A percentile compares a stretch with the other conserved stretches of the same genome.
These are phyloP conservation scores for Clunio marinus DNA, from an alignment of 2,888 invertebrate genomes.

Conservation along the genomic window DNA sequence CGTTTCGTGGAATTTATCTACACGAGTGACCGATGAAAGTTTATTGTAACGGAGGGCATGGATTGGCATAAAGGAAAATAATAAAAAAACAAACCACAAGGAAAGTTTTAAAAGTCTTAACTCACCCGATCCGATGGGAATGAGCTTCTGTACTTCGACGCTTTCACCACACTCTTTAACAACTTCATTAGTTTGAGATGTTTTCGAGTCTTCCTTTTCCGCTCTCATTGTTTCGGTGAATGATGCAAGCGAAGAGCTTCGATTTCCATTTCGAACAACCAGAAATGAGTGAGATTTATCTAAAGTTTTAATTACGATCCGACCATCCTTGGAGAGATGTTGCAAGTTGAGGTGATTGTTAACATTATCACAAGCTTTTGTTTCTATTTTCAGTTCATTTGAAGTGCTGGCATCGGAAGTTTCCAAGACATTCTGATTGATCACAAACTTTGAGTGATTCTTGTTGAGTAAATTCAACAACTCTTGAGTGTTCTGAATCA, in stretches of 20 bases:
- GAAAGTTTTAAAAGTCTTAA: background rate
- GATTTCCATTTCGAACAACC: conserved; percentile 48
- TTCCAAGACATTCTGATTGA: conserved; percentile 40
- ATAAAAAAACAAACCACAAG: background rate
- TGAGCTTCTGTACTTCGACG: background rate
- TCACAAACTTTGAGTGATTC: conserved; percentile 40
- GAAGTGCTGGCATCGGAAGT: conserved; percentile 44
- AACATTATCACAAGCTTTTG: conserved; percentile 5
- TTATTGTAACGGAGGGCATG: no score
- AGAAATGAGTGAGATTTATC: conserved; percentile 52
- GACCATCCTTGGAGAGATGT: conserved; percentile 5
- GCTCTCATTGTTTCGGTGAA: background rate
- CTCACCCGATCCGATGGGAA: conserved; percentile 19
- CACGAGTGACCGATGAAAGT: no score
- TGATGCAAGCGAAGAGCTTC: conserved; percentile 3
- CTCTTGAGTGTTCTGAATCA: conserved; percentile 52
- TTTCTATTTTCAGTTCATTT: conserved; percentile 33
- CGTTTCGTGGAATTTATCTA: conserved; percentile 11
- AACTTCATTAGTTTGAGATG: conserved; percentile 11
- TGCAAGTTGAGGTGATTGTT: conserved; percentile 18
- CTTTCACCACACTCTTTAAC: background rate
- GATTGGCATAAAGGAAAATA: no score
- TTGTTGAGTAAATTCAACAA: conserved; percentile 50
- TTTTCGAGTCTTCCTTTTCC: background rate
- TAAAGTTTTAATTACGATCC: conserved; percentile 46